Evolutionary conservation across 2,888 invertebrate species (phyloP).

Genomic region (Blastobasis adustella): DNA sequence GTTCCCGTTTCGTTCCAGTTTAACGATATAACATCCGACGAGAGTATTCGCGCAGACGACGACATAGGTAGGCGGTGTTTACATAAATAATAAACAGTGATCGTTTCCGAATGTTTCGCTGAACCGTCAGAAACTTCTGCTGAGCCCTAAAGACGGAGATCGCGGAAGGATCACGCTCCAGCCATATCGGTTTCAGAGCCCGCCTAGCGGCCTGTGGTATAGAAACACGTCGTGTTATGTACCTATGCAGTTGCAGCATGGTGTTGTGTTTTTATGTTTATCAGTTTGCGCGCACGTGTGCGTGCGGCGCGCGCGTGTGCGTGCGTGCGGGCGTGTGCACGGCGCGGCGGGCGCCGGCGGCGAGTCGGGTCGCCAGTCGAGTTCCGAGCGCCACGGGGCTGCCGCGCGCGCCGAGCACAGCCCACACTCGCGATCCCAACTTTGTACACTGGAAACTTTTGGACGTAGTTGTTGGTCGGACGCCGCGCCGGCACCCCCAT

Average conservation of each 20-base stretch:
- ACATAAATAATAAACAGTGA: too few species aligned
- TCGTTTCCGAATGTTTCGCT: too few species aligned
- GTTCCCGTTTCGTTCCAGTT: too few species aligned
- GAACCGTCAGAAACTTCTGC: too few species aligned
- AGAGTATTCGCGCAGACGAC: too few species aligned
- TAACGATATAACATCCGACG: too few species aligned
- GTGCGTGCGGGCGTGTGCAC: conserved; percentile 50
- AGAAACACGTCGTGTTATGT: conserved; percentile 31
- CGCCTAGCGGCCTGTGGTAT: conserved; percentile 10
- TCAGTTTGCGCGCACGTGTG: conserved; percentile 44
- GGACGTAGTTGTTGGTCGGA: conserved; percentile 47
- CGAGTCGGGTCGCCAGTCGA: conserved; percentile 55
- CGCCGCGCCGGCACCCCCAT: conserved; percentile 36
- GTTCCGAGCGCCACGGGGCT: conserved; percentile 59
- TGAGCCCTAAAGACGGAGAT: too few species aligned
- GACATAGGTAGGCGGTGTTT: too few species aligned
- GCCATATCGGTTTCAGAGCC: neutral
- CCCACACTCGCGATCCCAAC: conserved; percentile 62
- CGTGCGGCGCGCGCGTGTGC: conserved; percentile 31
- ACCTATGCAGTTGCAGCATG: conserved; percentile 57
- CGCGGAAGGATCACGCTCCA: neutral
- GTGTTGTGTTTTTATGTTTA: conserved; percentile 60
- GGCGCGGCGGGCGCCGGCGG: conserved; percentile 38
- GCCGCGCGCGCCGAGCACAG: conserved; percentile 53
- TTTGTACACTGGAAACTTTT: conserved; percentile 74